phyloP scores from a whole-genome alignment of 2,888 invertebrate species.

The Danaus chrysippus region DNA sequence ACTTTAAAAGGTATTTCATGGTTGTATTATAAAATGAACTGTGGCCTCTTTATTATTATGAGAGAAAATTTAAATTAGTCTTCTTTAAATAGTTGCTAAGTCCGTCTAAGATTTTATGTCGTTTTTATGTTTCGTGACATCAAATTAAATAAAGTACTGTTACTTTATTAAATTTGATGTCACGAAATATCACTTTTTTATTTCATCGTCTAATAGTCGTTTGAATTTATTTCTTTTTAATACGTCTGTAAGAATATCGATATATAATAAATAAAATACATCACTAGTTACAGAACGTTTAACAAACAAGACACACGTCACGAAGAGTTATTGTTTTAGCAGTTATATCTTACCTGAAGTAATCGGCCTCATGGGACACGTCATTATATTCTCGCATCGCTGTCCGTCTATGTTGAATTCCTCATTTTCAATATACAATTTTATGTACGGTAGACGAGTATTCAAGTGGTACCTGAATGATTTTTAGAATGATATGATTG shows the following conservation, averaged over 20 bases:
- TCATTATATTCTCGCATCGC: constrained; percentile 96
- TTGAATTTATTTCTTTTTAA: too few species aligned
- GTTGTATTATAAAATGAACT: constrained; percentile 16
- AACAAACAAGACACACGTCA: background rate
- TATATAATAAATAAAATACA: too few species aligned
- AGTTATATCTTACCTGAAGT: constrained; percentile 81
- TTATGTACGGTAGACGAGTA: constrained; percentile 92
- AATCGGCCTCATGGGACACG: constrained; percentile 94
- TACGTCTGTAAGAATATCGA: too few species aligned
- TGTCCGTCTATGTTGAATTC: constrained; percentile 97
- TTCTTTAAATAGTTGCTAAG: constrained; percentile 7
- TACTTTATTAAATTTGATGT: too few species aligned
- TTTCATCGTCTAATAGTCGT: too few species aligned
- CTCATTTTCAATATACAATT: constrained; percentile 94
- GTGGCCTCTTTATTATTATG: constrained; percentile 12
- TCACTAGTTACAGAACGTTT: too few species aligned
- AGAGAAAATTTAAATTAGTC: constrained; percentile 15
- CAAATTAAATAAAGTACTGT: background rate
- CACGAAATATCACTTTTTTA: too few species aligned
- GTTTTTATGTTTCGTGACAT: background rate
- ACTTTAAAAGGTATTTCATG: constrained; percentile 14
- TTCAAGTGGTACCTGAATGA: constrained; percentile 87
- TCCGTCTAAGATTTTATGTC: background rate
- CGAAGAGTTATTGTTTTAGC: background rate
- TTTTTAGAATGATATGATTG: background rate